Evolutionary conservation across 2,888 invertebrate species (phyloP), one percentile per base, ranked within the genome.

Genomic region (Atrina japonica): DNA sequence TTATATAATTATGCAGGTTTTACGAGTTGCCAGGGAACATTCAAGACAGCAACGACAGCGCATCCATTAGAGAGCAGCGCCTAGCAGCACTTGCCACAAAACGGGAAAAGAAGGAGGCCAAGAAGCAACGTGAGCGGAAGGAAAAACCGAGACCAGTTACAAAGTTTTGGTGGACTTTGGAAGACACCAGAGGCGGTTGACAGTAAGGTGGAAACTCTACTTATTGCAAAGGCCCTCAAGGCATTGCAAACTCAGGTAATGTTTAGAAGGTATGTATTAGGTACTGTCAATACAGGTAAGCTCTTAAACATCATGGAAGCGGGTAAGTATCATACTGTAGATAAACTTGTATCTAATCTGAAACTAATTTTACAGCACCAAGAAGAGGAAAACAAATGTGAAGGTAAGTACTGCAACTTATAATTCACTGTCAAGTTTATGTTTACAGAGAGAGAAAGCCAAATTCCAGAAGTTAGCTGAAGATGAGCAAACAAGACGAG

Each of bases 241-340:
- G 52, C 52, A 16, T 18, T 64, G 6, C 53, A 53, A n/a, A 23
- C 25, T 27, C 52, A 53, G 64, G 14, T 35, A 35, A 35, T 35
- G 35, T 35, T 35, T 35, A 35, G 35, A 11, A 35, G 35, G 45
- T n/a, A 61, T 21, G 40, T 50, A 25, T 23, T 25, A 30, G 9
- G 35, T 35, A 35, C 52, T 53, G 27, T 27, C 5, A 64, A 53
- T 41, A 43, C 14, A 53, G 43, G 43, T 43, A 64, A 64, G 29
- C 14, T 64, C 14, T 23, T 64, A 2, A 53, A 52, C 27, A 41
- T 53, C 1, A 53, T 53, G 64, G 41, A 9, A 14, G 50, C 9
- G 6, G 64, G 64, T 27, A 64, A 53, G 64, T 53, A 64, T 18
- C 53, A 40, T 23, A 53, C n/a, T 64, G 52, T 40, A 18, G 41